These are phyloP conservation scores for Enteromius treurensis DNA, from an alignment of 2,797 vertebrate genomes.

Conservation along the genomic window DNA sequence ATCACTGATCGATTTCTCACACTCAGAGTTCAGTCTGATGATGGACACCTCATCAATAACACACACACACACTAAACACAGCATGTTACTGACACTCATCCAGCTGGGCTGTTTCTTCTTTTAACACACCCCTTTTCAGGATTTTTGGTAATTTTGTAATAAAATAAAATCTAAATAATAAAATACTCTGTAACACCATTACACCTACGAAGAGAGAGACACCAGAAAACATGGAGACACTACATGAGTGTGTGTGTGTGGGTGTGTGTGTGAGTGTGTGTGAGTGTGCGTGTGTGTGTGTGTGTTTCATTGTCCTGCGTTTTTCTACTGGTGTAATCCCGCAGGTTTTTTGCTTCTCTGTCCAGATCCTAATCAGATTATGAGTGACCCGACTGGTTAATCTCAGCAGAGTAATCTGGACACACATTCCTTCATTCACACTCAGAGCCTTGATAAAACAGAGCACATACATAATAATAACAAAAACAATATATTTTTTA, in stretches of 20 bases:
- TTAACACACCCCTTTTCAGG: not conserved
- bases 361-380: constrained; percentile 9
- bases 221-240: too few relatives aligned
- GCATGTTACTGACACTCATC: too few relatives aligned
- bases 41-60: constrained; percentile 1
- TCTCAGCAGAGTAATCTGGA: constrained; percentile 16
- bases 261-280: too few relatives aligned
- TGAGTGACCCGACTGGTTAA: not conserved
- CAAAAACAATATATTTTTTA: not conserved
- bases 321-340: constrained; percentile 44
- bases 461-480: not conserved
- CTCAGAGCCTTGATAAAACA: not conserved
- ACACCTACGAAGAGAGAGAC: too few relatives aligned
- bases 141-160: not conserved
- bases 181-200: too few relatives aligned
- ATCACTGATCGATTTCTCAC: not conserved
- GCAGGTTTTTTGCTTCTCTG: not conserved
- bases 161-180: not conserved
- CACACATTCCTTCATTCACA: not conserved
- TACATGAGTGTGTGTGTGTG: too few relatives aligned
- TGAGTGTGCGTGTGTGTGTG: too few relatives aligned
- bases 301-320: too few relatives aligned
- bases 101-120: too few relatives aligned
- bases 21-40: not conserved
- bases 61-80: not conserved